Evolutionary conservation across 1,140 invertebrate species (phyloP).

Genomic region (Acromyrmex echinatior): DNA sequence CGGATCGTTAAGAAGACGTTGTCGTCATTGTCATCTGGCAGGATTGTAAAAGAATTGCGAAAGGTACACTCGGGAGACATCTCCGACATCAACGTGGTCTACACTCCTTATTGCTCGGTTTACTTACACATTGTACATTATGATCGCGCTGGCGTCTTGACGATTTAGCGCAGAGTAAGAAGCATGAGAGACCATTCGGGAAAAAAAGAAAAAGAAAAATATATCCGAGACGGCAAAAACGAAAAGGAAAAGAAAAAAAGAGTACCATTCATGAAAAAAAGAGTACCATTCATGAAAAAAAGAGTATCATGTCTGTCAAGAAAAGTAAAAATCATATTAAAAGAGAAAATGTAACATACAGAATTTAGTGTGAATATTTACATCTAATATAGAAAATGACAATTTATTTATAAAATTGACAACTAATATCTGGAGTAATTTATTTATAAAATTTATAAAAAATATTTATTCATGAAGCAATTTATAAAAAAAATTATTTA

Average conservation of each 20-base stretch:
- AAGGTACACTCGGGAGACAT: background rate
- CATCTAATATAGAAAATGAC: background rate
- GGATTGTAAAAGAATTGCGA: slow-evolving; percentile 43
- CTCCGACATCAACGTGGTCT: slow-evolving; percentile 13
- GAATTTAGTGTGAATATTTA: background rate
- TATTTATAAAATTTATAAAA: background rate
- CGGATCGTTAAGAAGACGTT: slow-evolving; percentile 62
- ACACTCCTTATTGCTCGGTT: background rate
- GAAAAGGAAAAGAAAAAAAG: background rate
- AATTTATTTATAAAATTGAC: background rate
- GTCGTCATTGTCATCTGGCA: slow-evolving; percentile 23
- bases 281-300: background rate
- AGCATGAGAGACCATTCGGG: background rate
- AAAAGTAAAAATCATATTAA: background rate
- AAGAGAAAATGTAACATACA: background rate
- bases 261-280: background rate
- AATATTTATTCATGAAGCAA: slow-evolving; percentile 1
- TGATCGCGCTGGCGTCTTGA: slow-evolving; percentile 7
- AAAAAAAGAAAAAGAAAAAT: background rate
- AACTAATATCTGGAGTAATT: background rate
- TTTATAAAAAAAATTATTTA: slow-evolving; percentile 8
- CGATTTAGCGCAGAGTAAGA: slow-evolving; percentile 52
- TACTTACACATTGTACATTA: slow-evolving; percentile 15
- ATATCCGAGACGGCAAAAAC: slow-evolving; percentile 3
- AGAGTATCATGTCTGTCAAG: background rate